Evolutionary conservation across 2,113 vertebrate genomes (phyloP).

Genomic region (Megaleporinus macrocephalus): DNA sequence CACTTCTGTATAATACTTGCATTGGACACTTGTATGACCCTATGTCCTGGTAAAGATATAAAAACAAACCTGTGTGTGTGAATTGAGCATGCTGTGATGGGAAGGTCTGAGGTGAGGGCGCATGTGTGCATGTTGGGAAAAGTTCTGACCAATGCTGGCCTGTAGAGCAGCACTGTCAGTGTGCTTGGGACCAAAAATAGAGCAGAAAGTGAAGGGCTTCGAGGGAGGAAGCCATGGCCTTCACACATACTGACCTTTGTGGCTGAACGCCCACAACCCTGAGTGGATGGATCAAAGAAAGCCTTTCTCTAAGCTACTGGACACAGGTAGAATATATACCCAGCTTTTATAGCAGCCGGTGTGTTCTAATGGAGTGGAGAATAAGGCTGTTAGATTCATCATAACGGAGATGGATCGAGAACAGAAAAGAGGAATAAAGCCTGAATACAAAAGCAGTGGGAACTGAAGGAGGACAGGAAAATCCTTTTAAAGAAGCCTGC

Average conservation of each 20-base stretch:
- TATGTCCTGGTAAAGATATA: not conserved
- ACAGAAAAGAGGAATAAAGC: not conserved
- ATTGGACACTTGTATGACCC: not conserved
- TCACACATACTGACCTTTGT: conserved; percentile 31
- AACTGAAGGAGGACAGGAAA: not conserved
- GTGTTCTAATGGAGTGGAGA: not conserved
- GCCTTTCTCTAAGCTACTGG: not conserved
- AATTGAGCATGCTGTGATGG: not conserved
- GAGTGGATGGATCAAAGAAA: not conserved
- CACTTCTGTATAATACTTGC: not conserved
- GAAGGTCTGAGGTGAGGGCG: not conserved
- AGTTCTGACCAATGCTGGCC: not conserved
- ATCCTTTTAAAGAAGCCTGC: conserved; percentile 2
- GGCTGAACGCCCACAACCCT: not conserved
- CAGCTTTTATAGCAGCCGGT: not conserved
- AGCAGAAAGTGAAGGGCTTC: not conserved
- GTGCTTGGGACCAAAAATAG: not conserved
- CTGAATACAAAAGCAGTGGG: no score
- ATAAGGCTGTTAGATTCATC: not conserved
- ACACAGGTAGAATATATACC: not conserved
- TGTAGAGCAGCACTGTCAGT: conserved; percentile 2
- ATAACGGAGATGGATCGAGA: not conserved
- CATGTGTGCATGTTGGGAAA: not conserved
- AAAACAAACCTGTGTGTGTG: not conserved
- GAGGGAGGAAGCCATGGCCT: not conserved